A percentile compares a stretch with the other conserved stretches of the same genome.
Evolutionary conservation across 2,113 vertebrate genomes (phyloP).

Genomic region (Glareola pratincola): DNA sequence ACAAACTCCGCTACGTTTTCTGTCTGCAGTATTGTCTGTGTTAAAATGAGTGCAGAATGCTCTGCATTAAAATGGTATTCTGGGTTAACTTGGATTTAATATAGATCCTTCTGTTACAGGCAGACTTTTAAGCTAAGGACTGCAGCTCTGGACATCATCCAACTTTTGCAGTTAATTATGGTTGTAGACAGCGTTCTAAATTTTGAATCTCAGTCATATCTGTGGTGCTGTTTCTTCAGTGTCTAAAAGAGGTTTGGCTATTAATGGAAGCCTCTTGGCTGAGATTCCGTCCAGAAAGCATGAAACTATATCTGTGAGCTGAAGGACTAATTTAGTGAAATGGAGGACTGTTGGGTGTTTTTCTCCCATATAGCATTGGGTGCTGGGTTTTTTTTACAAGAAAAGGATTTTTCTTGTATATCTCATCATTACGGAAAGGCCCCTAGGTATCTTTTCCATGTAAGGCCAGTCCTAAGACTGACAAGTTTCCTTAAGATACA

Average conservation of each 20-base stretch:
- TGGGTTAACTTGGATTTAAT: slow-evolving; percentile 10
- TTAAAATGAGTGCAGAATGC: neutral
- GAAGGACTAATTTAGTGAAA: neutral
- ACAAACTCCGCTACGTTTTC: neutral
- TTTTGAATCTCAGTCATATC: slow-evolving; percentile 28
- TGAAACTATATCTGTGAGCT: neutral
- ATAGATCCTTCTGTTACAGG: neutral
- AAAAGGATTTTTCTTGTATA: neutral
- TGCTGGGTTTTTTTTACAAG: neutral
- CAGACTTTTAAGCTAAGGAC: neutral
- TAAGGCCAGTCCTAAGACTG: neutral
- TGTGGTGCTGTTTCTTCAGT: neutral
- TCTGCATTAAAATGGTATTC: neutral
- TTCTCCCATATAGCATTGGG: neutral
- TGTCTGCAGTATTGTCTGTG: neutral
- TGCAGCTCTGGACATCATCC: slow-evolving; percentile 35
- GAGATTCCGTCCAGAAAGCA: neutral
- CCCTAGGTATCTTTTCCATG: neutral
- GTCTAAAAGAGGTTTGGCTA: neutral
- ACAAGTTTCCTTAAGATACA: neutral
- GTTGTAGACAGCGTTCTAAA: slow-evolving; percentile 33
- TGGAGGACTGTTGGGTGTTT: neutral
- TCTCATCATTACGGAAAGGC: neutral
- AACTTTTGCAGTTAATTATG: slow-evolving; percentile 40
- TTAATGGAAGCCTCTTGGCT: slow-evolving; percentile 20